These are phyloP conservation scores for Acipenser transmontanus DNA, from an alignment of 2,797 vertebrate species.

Conservation along the genomic window DNA sequence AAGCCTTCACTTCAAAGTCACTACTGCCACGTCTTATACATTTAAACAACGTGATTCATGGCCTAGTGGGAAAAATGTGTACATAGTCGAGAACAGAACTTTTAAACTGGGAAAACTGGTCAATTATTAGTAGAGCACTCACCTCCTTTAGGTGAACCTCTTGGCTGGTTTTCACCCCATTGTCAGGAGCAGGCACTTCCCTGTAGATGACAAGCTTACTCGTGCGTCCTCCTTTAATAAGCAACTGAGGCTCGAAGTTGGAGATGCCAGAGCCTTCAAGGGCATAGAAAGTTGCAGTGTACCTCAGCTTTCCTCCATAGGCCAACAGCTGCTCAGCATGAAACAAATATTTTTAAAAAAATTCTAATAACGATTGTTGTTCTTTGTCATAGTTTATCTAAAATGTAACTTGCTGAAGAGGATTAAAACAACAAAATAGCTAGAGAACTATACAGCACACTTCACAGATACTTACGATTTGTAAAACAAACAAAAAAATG, in stretches of 20 bases:
- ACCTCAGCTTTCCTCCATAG: slow-evolving; percentile 78
- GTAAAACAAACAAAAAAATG: too few species aligned
- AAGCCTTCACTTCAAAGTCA: too few species aligned
- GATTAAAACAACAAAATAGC: too few species aligned
- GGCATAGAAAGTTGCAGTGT: slow-evolving; percentile 71
- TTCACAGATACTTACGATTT: too few species aligned
- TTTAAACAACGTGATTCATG: neutral
- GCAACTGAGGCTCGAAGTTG: slow-evolving; percentile 84
- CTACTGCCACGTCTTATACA: too few species aligned
- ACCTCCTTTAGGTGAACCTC: slow-evolving; percentile 80
- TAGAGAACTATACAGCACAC: too few species aligned
- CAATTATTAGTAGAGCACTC: slow-evolving; percentile 15
- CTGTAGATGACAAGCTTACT: slow-evolving; percentile 75
- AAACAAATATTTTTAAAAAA: too few species aligned
- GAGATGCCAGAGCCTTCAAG: slow-evolving; percentile 60
- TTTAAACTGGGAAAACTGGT: neutral
- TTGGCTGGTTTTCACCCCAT: slow-evolving; percentile 55
- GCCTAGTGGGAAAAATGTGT: neutral
- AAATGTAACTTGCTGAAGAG: too few species aligned
- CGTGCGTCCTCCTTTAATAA: slow-evolving; percentile 75
- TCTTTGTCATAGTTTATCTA: too few species aligned
- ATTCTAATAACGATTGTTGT: too few species aligned
- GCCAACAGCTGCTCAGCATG: slow-evolving; percentile 65
- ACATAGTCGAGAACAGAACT: neutral
- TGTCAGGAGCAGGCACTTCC: slow-evolving; percentile 63